A percentile compares a stretch with the other conserved stretches of the same genome.
Conservation (phyloP, 2,888 invertebrate species). For the Andrena bucephala region DNA sequence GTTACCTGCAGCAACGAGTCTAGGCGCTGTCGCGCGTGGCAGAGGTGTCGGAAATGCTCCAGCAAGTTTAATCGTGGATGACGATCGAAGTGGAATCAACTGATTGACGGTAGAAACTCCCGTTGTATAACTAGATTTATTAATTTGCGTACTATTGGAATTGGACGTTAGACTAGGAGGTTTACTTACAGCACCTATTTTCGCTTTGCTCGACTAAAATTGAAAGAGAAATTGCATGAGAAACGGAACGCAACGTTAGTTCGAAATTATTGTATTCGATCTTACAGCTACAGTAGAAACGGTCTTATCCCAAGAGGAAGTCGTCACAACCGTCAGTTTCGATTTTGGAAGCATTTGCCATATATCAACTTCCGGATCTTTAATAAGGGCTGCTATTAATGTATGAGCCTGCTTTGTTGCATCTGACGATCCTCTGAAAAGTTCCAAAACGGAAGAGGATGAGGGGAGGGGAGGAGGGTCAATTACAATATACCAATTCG, state of each 20-base stretch:
- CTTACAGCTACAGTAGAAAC: constrained; percentile 84
- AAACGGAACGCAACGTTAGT: background rate
- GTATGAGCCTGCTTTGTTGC: constrained; percentile 96
- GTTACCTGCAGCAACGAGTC: constrained; percentile 87
- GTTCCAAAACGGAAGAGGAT: background rate
- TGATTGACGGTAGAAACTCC: constrained; percentile 77
- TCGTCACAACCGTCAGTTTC: constrained; percentile 86
- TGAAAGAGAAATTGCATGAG: constrained; percentile 50
- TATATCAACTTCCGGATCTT: constrained; percentile 97
- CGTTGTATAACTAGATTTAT: constrained; percentile 77
- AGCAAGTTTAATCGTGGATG: constrained; percentile 80
- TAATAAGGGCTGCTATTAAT: constrained; percentile 95
- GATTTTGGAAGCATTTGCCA: constrained; percentile 92
- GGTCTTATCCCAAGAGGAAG: constrained; percentile 88
- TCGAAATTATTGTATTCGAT: constrained; percentile 34
- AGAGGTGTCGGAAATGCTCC: constrained; percentile 81
- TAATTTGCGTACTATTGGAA: constrained; percentile 75
- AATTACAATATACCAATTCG: no score
- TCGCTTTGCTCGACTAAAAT: constrained; percentile 81
- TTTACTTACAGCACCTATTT: constrained; percentile 80
- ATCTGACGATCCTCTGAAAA: constrained; percentile 93
- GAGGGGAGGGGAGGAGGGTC: no score
- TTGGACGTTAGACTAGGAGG: constrained; percentile 76
- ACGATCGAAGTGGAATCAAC: constrained; percentile 82
- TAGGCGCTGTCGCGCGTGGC: constrained; percentile 85